Conservation (phyloP, 2,888 invertebrate genomes). For the Clitarchus hookeri region DNA sequence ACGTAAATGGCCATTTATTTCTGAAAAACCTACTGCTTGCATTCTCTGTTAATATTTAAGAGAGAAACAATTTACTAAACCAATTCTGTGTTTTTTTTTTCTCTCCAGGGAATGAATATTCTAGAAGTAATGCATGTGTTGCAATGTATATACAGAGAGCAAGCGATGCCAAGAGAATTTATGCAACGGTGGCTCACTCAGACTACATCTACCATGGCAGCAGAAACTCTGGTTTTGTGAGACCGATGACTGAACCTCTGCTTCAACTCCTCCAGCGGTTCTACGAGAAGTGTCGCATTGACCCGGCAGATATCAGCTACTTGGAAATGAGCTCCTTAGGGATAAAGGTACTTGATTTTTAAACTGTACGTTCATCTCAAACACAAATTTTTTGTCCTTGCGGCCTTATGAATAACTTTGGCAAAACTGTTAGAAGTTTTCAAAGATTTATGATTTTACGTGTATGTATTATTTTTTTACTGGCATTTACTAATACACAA, state of each 20-base stretch:
- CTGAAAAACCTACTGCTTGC: too few relatives aligned
- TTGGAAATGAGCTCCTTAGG: slow-evolving; percentile 84
- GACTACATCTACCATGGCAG: slow-evolving; percentile 83
- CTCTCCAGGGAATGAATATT: slow-evolving; percentile 54
- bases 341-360: slow-evolving; percentile 52
- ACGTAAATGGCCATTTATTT: too few relatives aligned
- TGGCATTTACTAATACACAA: too few relatives aligned
- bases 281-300: slow-evolving; percentile 65
- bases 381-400: too few relatives aligned
- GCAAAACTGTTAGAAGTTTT: too few relatives aligned
- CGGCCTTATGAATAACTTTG: too few relatives aligned
- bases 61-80: background rate
- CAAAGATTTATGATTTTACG: too few relatives aligned
- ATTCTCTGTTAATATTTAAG: background rate
- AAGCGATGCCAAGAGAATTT: slow-evolving; percentile 65
- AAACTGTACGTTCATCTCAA: too few relatives aligned
- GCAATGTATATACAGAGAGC: slow-evolving; percentile 55
- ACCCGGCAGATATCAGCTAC: slow-evolving; percentile 72
- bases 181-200: slow-evolving; percentile 73
- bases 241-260: slow-evolving; percentile 39
- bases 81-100: slow-evolving; percentile 20
- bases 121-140: slow-evolving; percentile 55
- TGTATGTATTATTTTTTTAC: too few relatives aligned
- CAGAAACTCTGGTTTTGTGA: slow-evolving; percentile 48
- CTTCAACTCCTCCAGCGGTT: slow-evolving; percentile 54